These are phyloP conservation scores for Palythoa grandis DNA, from an alignment of 92 coral and sea anemone genomes.

Conservation along the genomic window DNA sequence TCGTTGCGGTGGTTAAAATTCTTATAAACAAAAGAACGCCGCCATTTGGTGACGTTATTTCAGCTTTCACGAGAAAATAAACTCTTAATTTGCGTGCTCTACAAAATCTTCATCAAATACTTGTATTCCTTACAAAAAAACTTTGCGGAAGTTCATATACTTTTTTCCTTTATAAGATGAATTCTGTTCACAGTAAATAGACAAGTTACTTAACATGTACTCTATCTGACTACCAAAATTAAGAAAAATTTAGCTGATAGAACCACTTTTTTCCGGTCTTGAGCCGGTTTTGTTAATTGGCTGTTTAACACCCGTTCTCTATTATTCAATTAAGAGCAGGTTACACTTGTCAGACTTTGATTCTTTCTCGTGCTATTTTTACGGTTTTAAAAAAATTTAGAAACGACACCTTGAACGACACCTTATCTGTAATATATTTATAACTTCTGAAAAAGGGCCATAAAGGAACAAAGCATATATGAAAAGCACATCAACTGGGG, in stretches of 20 bases:
- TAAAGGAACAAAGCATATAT: slow-evolving; percentile 14
- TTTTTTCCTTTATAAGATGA: too few relatives aligned
- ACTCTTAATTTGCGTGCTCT: neutral
- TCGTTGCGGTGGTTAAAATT: neutral
- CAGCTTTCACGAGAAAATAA: neutral
- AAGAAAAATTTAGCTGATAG: neutral
- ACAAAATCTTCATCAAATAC: too few relatives aligned
- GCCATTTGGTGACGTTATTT: neutral
- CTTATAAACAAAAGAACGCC: neutral
- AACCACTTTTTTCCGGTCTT: neutral
- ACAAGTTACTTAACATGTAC: neutral
- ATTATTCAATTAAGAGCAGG: too few relatives aligned
- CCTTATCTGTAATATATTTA: neutral
- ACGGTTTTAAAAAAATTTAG: neutral
- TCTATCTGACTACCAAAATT: neutral
- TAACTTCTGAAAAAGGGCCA: neutral
- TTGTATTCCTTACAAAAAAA: too few relatives aligned
- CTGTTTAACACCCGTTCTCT: neutral
- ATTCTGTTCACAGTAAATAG: neutral
- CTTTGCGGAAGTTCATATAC: too few relatives aligned
- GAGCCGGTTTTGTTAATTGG: neutral
- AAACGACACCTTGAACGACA: slow-evolving; percentile 11
- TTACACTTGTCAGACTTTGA: neutral
- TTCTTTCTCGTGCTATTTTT: neutral
- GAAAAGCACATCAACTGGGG: slow-evolving; percentile 48